Percentiles rank a stretch among this genome's conserved stretches.
Conservation (phyloP, 2,888 invertebrate species). For the Nineta flava region DNA sequence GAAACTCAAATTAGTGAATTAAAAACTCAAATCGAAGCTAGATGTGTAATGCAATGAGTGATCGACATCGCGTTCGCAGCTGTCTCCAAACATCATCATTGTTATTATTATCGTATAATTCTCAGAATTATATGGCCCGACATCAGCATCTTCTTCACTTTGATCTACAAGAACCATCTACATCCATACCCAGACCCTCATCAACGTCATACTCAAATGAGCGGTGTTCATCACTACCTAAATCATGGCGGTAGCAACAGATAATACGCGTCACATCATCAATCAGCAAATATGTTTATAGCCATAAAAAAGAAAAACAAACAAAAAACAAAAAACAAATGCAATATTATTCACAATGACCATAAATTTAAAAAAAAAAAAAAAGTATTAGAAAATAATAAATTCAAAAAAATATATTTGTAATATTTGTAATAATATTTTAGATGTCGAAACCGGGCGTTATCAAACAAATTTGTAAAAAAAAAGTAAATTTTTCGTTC, state of each 20-base stretch:
- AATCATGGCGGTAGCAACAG: neutral
- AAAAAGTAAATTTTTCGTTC: neutral
- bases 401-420: too few relatives aligned
- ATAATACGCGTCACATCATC: neutral
- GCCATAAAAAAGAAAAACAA: neutral
- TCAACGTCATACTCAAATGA: neutral
- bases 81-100: constrained; percentile 21
- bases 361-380: too few relatives aligned
- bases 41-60: constrained; percentile 87
- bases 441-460: neutral
- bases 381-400: too few relatives aligned
- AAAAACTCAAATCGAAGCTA: constrained; percentile 92
- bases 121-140: constrained; percentile 1
- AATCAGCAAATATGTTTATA: neutral
- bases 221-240: neutral
- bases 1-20: constrained; percentile 94
- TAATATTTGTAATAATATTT: too few relatives aligned
- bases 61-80: constrained; percentile 24
- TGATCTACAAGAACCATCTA: neutral
- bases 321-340: neutral
- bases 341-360: too few relatives aligned
- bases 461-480: neutral
- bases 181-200: neutral
- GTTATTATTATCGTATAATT: constrained; percentile 2
- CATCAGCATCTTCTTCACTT: neutral